These are phyloP conservation scores for Dermolepida albohirtum DNA, from an alignment of 2,888 invertebrate species.

Conservation along the genomic window DNA sequence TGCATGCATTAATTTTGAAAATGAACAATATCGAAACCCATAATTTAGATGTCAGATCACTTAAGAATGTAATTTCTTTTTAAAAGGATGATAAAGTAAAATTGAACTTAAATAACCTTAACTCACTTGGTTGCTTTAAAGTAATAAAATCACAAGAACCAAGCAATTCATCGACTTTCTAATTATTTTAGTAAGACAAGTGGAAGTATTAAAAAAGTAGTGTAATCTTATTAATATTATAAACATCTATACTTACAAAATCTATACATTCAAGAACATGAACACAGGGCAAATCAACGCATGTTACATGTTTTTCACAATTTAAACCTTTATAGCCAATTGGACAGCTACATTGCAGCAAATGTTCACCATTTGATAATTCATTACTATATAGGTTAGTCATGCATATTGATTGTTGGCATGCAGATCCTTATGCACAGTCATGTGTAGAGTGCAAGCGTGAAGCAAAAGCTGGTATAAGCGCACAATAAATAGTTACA, in stretches of 20 bases:
- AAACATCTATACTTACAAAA: conserved; percentile 69
- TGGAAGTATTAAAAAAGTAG: neutral
- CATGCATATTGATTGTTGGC: conserved; percentile 57
- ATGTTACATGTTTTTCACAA: conserved; percentile 63
- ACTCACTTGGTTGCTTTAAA: too few relatives aligned
- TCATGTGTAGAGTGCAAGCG: conserved; percentile 43
- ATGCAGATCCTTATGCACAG: conserved; percentile 54
- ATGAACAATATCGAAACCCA: too few relatives aligned
- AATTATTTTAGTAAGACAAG: neutral
- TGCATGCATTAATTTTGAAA: too few relatives aligned
- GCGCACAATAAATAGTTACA: neutral
- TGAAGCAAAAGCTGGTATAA: conserved; percentile 29
- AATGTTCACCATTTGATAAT: conserved; percentile 39
- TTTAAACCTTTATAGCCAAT: conserved; percentile 63
- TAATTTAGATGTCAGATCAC: too few relatives aligned
- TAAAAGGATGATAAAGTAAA: too few relatives aligned
- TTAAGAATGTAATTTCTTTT: too few relatives aligned
- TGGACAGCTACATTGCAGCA: conserved; percentile 59
- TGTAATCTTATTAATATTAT: neutral
- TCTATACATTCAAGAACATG: conserved; percentile 74
- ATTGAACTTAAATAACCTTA: too few relatives aligned
- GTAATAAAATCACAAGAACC: too few relatives aligned
- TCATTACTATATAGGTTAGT: conserved; percentile 69
- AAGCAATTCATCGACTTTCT: too few relatives aligned
- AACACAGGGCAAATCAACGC: conserved; percentile 71